phyloP scores from a whole-genome alignment of 2,113 vertebrate species.

The Gavia stellata region DNA sequence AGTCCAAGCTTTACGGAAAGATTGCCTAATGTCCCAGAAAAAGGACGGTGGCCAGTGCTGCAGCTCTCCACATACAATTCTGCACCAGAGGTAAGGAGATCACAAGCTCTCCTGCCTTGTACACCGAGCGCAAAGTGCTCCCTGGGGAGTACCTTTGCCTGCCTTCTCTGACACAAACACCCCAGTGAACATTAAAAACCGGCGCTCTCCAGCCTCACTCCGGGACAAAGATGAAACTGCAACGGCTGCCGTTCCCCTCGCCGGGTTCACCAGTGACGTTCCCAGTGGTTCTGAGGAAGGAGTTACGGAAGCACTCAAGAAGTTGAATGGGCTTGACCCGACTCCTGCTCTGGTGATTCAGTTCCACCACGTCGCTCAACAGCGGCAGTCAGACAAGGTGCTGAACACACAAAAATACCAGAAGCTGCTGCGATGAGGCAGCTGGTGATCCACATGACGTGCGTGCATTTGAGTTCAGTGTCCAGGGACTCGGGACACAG shows the following conservation, averaged over 20 bases:
- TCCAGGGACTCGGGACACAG: fast-evolving
- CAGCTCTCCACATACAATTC: not conserved
- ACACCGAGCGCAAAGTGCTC: fast-evolving
- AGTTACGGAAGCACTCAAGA: not conserved
- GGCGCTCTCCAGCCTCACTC: not conserved
- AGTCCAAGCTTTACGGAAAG: not conserved
- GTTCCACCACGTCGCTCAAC: fast-evolving
- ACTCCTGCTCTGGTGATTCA: not conserved
- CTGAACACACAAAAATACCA: not conserved
- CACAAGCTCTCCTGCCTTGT: not conserved
- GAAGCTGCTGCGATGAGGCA: not conserved
- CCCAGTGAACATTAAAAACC: fast-evolving
- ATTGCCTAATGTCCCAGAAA: fast-evolving
- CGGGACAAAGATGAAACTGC: not conserved
- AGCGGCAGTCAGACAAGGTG: not conserved
- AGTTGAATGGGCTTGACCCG: not conserved
- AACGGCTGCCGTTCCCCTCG: not conserved
- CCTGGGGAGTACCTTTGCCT: fast-evolving
- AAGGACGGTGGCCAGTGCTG: fast-evolving
- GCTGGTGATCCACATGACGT: fast-evolving
- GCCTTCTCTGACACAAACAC: not conserved
- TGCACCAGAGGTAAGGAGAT: no score
- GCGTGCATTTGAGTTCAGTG: fast-evolving
- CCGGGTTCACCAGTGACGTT: not conserved
- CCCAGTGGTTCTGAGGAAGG: fast-evolving